Conservation (phyloP, 1,140 invertebrate species). For the Phymorhynchus buccinoides region DNA sequence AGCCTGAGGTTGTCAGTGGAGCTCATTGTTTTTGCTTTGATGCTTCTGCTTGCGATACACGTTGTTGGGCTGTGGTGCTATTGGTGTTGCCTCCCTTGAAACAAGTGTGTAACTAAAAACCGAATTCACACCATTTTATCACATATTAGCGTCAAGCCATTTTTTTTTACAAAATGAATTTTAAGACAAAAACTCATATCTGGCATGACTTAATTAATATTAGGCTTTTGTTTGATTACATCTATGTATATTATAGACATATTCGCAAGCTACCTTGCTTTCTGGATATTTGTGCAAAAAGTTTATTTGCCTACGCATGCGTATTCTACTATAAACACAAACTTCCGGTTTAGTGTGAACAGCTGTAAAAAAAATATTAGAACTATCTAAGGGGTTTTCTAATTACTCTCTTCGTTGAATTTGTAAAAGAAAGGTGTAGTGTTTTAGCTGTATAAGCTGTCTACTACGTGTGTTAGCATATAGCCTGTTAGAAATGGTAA, state of each 20-base stretch:
- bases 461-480: background rate
- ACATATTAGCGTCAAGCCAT: no score
- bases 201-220: no score
- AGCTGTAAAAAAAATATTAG: background rate
- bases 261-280: background rate
- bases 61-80: no score
- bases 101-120: no score
- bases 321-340: background rate
- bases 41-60: no score
- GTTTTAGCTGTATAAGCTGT: background rate
- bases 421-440: background rate
- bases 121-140: no score
- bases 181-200: no score
- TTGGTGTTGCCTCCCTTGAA: no score
- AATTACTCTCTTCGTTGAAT: background rate
- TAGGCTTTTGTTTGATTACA: background rate
- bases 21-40: background rate
- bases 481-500: constrained; percentile 27
- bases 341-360: constrained; percentile 18
- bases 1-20: background rate
- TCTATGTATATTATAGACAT: background rate
- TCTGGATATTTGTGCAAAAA: background rate
- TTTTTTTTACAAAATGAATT: no score
- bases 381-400: background rate
- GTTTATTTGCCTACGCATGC: background rate